Evolutionary conservation across 2,888 invertebrate species (phyloP).

Genomic region (Hirtodrosophila cameraria): DNA sequence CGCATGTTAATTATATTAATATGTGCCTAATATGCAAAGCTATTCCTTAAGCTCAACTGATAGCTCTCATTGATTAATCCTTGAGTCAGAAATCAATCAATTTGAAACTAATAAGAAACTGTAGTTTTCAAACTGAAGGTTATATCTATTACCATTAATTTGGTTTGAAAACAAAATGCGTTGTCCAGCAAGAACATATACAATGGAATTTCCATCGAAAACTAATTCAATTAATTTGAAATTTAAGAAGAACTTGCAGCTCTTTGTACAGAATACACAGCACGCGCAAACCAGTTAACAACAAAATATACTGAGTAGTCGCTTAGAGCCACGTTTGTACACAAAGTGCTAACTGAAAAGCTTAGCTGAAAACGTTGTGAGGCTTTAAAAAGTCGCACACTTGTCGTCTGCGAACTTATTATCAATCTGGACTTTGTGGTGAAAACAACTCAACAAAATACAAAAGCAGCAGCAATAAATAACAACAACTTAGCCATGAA

Average conservation of each 20-base stretch:
- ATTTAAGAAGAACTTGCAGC: constrained; percentile 36
- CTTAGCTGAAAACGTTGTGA: constrained; percentile 39
- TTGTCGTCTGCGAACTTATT: constrained; percentile 57
- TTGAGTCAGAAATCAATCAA: constrained; percentile 25
- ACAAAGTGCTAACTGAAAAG: constrained; percentile 76
- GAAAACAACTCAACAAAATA: constrained; percentile 47
- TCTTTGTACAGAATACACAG: constrained; percentile 14
- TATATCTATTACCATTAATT: constrained; percentile 60
- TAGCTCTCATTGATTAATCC: constrained; percentile 24
- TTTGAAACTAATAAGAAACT: background rate
- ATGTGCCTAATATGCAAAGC: background rate
- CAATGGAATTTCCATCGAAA: constrained; percentile 2
- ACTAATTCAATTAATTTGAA: constrained; percentile 10
- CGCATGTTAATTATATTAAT: constrained; percentile 49
- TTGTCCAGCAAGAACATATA: background rate
- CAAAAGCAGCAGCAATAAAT: constrained; percentile 6
- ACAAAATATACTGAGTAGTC: background rate
- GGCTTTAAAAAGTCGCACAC: constrained; percentile 65
- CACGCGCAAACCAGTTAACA: constrained; percentile 64
- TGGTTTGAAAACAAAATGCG: constrained; percentile 6
- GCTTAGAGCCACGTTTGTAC: constrained; percentile 34
- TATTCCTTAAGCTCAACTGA: constrained; percentile 9
- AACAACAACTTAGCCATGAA: constrained; percentile 58
- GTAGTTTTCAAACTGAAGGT: constrained; percentile 29
- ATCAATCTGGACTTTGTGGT: constrained; percentile 65